These are phyloP conservation scores for Octomys mimax DNA, from an alignment of 2,797 vertebrate species.

Conservation along the genomic window DNA sequence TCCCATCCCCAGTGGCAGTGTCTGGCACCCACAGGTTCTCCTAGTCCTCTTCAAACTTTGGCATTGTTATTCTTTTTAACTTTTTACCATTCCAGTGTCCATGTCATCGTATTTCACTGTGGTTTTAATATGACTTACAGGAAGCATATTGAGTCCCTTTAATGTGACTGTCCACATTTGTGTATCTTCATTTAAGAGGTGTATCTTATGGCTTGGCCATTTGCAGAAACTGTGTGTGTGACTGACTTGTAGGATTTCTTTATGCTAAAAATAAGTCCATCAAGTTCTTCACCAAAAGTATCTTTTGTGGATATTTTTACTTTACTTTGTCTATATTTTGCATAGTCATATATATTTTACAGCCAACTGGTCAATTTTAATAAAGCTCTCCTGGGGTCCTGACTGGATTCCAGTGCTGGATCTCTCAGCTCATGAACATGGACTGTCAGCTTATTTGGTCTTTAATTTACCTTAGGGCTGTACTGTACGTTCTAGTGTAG, in stretches of 20 bases:
- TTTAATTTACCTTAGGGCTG: background rate
- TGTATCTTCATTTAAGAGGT: background rate
- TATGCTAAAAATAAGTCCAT: background rate
- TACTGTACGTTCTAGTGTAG: constrained; percentile 2
- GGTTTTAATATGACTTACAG: background rate
- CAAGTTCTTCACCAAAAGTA: background rate
- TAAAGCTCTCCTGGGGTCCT: background rate
- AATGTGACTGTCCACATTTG: background rate
- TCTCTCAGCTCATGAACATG: background rate
- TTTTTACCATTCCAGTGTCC: background rate
- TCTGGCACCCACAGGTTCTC: background rate
- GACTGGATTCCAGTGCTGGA: background rate
- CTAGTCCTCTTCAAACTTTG: background rate
- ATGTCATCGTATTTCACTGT: background rate
- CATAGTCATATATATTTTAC: background rate
- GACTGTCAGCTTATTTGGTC: background rate
- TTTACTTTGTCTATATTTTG: background rate
- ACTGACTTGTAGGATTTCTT: background rate
- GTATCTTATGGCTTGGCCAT: background rate
- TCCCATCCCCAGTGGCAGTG: background rate
- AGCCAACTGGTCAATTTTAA: background rate
- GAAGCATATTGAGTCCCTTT: background rate
- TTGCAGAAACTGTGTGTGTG: background rate
- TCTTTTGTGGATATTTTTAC: constrained; percentile 47
- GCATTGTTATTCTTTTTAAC: background rate